These are phyloP conservation scores for Astur gentilis DNA, from an alignment of 2,113 vertebrate genomes.

Conservation along the genomic window DNA sequence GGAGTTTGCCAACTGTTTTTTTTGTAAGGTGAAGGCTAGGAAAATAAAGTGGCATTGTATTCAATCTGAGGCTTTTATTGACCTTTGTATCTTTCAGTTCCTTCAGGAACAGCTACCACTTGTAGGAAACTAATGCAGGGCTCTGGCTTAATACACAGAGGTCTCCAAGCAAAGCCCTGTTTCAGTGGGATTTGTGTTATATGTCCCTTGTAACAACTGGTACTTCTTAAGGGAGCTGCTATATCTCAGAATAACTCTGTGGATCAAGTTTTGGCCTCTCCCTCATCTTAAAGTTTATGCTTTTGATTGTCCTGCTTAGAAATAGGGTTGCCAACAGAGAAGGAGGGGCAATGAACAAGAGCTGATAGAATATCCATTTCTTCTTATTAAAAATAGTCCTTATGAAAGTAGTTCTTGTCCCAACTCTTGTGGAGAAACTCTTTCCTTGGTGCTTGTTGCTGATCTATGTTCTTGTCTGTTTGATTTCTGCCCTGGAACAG, in stretches of 20 bases:
- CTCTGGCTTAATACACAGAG: not conserved
- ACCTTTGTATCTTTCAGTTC: not conserved
- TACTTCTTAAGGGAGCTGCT: not conserved
- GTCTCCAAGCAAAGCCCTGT: not conserved
- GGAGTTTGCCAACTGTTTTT: not conserved
- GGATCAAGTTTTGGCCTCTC: not conserved
- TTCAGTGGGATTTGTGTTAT: not conserved
- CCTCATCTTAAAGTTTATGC: not conserved
- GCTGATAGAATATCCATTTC: not conserved
- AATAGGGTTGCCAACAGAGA: not conserved
- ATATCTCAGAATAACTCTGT: not conserved
- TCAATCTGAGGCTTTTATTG: not conserved
- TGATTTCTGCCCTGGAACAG: slow-evolving; percentile 56
- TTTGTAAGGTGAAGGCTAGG: not conserved
- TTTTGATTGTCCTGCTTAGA: not conserved
- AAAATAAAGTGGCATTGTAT: not conserved
- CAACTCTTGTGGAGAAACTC: not conserved
- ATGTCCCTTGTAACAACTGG: not conserved
- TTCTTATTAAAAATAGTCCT: not conserved
- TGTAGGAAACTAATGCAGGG: not conserved
- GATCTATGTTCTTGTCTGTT: slow-evolving; percentile 63
- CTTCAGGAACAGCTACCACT: not conserved
- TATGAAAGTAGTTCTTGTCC: not conserved
- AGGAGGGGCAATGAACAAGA: not conserved
- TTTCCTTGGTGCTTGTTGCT: not conserved